phyloP scores from a whole-genome alignment of 2,113 vertebrate genomes.

The Chlamydotis undulata region DNA sequence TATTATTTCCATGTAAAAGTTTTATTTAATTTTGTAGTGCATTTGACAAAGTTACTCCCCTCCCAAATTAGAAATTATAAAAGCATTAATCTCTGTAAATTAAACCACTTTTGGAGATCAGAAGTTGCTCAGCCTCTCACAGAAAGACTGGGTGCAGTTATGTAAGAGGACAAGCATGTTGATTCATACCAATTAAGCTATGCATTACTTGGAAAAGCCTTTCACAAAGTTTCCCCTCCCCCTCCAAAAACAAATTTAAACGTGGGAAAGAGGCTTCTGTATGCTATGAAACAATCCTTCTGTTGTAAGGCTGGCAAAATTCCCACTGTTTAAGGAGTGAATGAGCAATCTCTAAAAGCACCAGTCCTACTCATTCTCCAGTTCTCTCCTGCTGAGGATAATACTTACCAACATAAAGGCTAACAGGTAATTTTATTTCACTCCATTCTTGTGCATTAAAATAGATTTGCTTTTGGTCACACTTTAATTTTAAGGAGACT shows the following conservation, averaged over 20 bases:
- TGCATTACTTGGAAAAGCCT: constrained; percentile 17
- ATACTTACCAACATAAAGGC: background rate
- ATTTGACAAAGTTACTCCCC: background rate
- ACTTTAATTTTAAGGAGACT: background rate
- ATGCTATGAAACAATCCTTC: background rate
- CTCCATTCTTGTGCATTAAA: background rate
- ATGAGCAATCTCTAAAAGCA: background rate
- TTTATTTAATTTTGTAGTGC: constrained; percentile 21
- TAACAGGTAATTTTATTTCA: background rate
- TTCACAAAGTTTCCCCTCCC: background rate
- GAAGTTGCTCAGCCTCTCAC: constrained; percentile 10
- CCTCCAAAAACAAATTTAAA: background rate
- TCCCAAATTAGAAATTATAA: background rate
- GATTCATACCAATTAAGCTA: constrained; percentile 55
- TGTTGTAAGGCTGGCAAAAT: background rate
- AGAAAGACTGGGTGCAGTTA: constrained; percentile 11
- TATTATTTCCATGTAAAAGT: background rate
- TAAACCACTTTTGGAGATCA: constrained; percentile 15
- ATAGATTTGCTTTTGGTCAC: background rate
- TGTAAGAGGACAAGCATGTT: constrained; percentile 7
- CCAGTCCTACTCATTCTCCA: background rate
- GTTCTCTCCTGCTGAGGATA: background rate
- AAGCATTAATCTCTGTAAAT: constrained; percentile 34
- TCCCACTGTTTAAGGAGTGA: background rate
- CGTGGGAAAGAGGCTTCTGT: background rate